These are phyloP conservation scores for Takifugu rubripes DNA, from an alignment of 2,797 vertebrate genomes.

Conservation along the genomic window DNA sequence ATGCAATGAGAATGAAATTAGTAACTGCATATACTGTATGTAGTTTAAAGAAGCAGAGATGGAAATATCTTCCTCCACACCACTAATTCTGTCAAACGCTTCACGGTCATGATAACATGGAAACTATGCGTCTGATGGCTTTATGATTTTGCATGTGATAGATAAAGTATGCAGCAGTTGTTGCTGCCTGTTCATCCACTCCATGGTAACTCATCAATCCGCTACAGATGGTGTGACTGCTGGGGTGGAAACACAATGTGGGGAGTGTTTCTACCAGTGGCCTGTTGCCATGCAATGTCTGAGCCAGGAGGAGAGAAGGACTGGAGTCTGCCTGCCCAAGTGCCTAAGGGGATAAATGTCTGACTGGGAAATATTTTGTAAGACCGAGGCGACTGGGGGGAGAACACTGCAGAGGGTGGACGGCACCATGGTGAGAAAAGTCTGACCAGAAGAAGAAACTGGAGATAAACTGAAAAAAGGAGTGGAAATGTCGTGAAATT, in stretches of 20 bases:
- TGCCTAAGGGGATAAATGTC: slow-evolving; percentile 29
- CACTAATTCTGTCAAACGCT: too few species aligned
- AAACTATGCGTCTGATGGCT: too few species aligned
- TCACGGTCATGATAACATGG: too few species aligned
- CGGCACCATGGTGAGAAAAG: neutral
- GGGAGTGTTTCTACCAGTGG: slow-evolving; percentile 33
- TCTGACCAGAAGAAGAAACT: neutral
- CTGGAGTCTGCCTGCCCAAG: slow-evolving; percentile 28
- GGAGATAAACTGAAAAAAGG: neutral
- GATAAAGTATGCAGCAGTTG: slow-evolving; percentile 3
- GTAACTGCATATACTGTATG: too few species aligned
- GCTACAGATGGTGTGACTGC: slow-evolving; percentile 52
- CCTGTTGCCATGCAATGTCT: slow-evolving; percentile 43
- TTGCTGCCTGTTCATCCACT: slow-evolving; percentile 18
- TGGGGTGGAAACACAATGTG: slow-evolving; percentile 45
- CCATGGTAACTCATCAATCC: slow-evolving; percentile 25
- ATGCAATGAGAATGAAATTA: too few species aligned
- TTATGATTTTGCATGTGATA: too few species aligned
- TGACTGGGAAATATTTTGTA: slow-evolving; percentile 20
- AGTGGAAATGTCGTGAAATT: neutral
- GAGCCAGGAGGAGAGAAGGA: slow-evolving; percentile 21
- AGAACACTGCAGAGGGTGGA: too few species aligned
- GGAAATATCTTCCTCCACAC: too few species aligned
- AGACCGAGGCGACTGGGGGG: neutral
- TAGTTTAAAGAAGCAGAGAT: too few species aligned